Conservation (phyloP, 1,140 invertebrate genomes). For the Hetaerina americana region DNA sequence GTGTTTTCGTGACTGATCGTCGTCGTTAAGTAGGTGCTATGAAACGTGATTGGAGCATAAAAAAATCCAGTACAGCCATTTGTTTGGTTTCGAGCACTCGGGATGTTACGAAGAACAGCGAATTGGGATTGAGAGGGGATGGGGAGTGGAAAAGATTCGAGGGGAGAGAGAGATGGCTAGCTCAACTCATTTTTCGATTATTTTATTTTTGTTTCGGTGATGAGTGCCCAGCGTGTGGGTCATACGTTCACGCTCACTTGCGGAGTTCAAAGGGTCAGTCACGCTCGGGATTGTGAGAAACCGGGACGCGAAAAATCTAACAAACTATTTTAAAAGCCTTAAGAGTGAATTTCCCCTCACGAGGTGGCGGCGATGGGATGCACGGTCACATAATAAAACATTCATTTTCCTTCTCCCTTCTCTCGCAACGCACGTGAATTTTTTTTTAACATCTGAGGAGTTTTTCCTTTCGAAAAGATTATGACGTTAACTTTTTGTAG, state of each 20-base stretch:
- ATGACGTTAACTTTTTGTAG: too few relatives aligned
- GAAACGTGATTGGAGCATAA: not conserved
- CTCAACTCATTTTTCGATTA: too few relatives aligned
- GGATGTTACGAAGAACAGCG: not conserved
- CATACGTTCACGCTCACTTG: not conserved
- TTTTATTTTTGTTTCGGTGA: not conserved
- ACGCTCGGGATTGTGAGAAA: not conserved
- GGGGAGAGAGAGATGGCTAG: not conserved
- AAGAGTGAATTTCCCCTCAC: not conserved
- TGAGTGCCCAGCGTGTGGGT: not conserved
- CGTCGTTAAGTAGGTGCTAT: not conserved
- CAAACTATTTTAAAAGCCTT: not conserved
- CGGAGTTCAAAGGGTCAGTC: not conserved
- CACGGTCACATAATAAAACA: too few relatives aligned
- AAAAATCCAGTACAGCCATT: not conserved
- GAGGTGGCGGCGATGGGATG: too few relatives aligned
- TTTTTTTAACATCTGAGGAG: too few relatives aligned
- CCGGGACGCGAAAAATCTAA: not conserved
- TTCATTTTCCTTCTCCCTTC: too few relatives aligned
- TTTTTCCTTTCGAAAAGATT: too few relatives aligned
- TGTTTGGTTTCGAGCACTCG: not conserved
- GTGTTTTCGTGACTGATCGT: not conserved
- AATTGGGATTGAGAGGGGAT: not conserved
- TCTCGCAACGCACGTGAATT: too few relatives aligned
- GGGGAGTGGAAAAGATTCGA: not conserved